Conservation (phyloP, 2,888 invertebrate species). For the Lampropteryx suffumata region DNA sequence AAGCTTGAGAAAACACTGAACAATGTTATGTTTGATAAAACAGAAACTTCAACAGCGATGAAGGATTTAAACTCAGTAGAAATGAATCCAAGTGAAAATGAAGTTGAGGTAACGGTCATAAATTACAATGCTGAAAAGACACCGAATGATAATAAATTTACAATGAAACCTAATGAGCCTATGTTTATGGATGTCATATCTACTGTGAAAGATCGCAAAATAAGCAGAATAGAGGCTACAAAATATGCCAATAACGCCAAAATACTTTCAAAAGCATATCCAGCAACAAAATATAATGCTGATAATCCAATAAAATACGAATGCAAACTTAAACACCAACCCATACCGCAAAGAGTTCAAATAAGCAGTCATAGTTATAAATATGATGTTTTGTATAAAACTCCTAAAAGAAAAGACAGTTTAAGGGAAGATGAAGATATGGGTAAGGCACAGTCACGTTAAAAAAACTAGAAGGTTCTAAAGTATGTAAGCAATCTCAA, state of each 20-base stretch:
- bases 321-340: neutral
- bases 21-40: neutral
- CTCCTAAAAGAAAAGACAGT: constrained; percentile 12
- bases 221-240: neutral
- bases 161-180: neutral
- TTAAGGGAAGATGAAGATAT: neutral
- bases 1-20: constrained; percentile 15
- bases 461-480: too few relatives aligned
- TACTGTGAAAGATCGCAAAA: neutral
- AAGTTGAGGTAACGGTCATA: constrained; percentile 42
- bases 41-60: constrained; percentile 4
- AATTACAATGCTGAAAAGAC: constrained; percentile 33
- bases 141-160: neutral
- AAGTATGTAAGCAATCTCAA: too few relatives aligned
- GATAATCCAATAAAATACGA: neutral
- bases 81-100: constrained; percentile 25
- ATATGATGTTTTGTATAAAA: constrained; percentile 43
- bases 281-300: neutral
- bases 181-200: neutral
- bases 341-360: constrained; percentile 37
- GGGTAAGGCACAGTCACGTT: constrained; percentile 1
- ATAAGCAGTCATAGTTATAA: constrained; percentile 44
- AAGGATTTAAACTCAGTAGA: neutral
- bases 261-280: neutral
- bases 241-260: neutral